A percentile compares a stretch with the other conserved stretches of the same genome.
These are phyloP conservation scores for Galleria mellonella DNA, from an alignment of 1,140 invertebrate species.

Conservation along the genomic window DNA sequence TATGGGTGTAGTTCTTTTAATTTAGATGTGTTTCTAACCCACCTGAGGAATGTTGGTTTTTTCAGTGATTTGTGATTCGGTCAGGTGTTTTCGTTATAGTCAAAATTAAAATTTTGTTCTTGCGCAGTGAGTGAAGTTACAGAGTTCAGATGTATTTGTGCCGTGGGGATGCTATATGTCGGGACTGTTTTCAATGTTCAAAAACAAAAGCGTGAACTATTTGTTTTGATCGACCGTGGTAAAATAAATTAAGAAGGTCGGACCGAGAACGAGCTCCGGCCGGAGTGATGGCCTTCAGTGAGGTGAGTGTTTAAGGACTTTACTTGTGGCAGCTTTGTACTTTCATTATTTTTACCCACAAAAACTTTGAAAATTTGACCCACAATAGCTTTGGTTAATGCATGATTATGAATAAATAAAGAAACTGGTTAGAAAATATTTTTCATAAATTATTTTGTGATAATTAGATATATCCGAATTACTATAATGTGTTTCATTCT, in stretches of 20 bases:
- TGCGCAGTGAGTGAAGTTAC: slow-evolving; percentile 71
- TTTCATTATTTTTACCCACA: not conserved
- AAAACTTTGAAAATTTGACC: not conserved
- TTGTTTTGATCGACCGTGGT: slow-evolving; percentile 73
- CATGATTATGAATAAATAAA: not conserved
- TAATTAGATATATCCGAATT: too few species aligned
- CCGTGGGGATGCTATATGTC: slow-evolving; percentile 68
- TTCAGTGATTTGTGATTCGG: slow-evolving; percentile 75
- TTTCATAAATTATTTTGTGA: not conserved
- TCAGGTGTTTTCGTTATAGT: slow-evolving; percentile 73
- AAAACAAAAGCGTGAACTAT: slow-evolving; percentile 73
- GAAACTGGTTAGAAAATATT: not conserved
- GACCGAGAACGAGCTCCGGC: slow-evolving; percentile 51
- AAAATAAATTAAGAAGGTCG: slow-evolving; percentile 66
- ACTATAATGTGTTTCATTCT: too few species aligned
- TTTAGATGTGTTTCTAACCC: slow-evolving; percentile 63
- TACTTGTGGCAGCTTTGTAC: not conserved
- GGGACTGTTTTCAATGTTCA: slow-evolving; percentile 72
- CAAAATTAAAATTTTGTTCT: slow-evolving; percentile 71
- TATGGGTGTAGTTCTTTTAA: slow-evolving; percentile 31
- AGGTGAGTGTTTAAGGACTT: slow-evolving; percentile 52
- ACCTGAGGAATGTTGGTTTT: slow-evolving; percentile 75
- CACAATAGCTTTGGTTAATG: not conserved
- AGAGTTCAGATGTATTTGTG: slow-evolving; percentile 71
- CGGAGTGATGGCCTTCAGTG: slow-evolving; percentile 75